Percentiles rank a stretch among this genome's conserved stretches.
These are phyloP conservation scores for Squalus acanthias DNA, from an alignment of 2,797 vertebrate genomes.

Conservation along the genomic window DNA sequence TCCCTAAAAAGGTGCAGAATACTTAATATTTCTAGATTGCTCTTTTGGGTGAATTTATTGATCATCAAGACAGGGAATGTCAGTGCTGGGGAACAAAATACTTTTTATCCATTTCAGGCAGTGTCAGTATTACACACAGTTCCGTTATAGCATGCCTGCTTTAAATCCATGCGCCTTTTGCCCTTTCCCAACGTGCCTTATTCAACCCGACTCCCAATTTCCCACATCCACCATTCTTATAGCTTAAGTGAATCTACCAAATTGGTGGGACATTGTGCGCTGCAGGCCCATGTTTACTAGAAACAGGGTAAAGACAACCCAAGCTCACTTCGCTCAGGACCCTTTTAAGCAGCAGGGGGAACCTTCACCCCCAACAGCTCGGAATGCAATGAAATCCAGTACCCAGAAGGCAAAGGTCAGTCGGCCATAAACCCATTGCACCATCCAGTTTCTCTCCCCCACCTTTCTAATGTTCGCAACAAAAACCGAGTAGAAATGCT, in stretches of 20 bases:
- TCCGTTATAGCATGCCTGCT: background rate
- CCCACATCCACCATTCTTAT: background rate
- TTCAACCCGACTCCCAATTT: background rate
- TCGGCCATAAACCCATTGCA: background rate
- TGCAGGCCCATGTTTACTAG: background rate
- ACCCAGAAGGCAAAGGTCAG: background rate
- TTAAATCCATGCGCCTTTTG: background rate
- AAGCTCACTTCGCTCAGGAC: background rate
- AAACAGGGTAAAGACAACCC: background rate
- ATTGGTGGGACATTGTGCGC: background rate
- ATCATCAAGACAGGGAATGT: background rate
- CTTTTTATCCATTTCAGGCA: background rate
- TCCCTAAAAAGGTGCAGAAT: background rate
- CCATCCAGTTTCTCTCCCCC: background rate
- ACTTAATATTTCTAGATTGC: background rate
- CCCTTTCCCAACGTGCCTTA: background rate
- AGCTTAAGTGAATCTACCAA: background rate
- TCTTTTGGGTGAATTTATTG: background rate
- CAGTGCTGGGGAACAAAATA: background rate
- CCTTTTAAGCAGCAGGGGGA: background rate
- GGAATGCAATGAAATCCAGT: background rate
- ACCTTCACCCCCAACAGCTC: background rate
- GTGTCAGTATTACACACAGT: background rate
- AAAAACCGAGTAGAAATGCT: background rate
- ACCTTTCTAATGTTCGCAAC: background rate